A percentile compares a stretch with the other conserved stretches of the same genome.
Conservation (phyloP, 2,113 vertebrate species). For the Syngnathus scovelli region DNA sequence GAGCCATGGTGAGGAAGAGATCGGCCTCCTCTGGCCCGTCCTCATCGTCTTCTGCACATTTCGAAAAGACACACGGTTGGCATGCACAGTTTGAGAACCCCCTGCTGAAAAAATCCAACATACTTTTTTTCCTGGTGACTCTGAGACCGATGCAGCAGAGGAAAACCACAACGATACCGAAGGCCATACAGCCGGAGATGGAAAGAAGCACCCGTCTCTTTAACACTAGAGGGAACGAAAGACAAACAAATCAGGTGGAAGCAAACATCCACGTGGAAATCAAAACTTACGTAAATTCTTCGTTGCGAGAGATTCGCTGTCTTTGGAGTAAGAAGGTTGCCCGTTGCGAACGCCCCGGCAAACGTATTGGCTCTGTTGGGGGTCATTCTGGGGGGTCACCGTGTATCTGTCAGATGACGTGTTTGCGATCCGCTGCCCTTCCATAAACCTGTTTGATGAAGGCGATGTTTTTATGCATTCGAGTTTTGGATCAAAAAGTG, state of each 20-base stretch:
- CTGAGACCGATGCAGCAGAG: slow-evolving; percentile 52
- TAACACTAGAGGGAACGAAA: slow-evolving; percentile 44
- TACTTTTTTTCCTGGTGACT: slow-evolving; percentile 58
- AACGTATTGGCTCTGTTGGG: slow-evolving; percentile 47
- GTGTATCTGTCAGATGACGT: background rate
- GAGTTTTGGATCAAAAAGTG: background rate
- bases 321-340: slow-evolving; percentile 45
- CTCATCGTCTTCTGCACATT: slow-evolving; percentile 16
- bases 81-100: background rate
- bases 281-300: slow-evolving; percentile 63
- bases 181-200: slow-evolving; percentile 61
- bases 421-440: fast-evolving
- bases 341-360: slow-evolving; percentile 35
- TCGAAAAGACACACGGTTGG: background rate
- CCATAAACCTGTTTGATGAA: slow-evolving; percentile 39
- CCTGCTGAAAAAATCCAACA: background rate
- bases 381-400: slow-evolving; percentile 52
- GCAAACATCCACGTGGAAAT: background rate
- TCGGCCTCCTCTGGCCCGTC: slow-evolving; percentile 29
- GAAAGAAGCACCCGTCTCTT: slow-evolving; percentile 67
- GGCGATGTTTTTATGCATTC: background rate
- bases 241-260: background rate
- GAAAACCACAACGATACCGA: slow-evolving; percentile 41
- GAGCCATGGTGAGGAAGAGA: slow-evolving; percentile 59
- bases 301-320: slow-evolving; percentile 40